phyloP scores from a whole-genome alignment of 92 coral and sea anemone species.

The Metridium senile region DNA sequence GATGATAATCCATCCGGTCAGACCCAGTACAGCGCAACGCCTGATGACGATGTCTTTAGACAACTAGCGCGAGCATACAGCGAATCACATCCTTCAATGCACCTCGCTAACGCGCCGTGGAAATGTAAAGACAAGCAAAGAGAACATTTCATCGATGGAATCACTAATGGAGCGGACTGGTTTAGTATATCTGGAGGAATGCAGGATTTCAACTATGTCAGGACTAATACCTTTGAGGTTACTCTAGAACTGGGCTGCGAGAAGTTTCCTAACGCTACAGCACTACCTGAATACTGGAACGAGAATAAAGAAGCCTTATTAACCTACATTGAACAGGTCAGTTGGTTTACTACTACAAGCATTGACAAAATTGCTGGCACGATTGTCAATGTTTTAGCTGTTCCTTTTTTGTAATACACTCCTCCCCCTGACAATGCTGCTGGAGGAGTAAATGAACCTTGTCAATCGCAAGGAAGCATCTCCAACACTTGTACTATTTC shows the following conservation, averaged over 20 bases:
- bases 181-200: conserved; percentile 94
- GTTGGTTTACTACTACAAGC: background rate
- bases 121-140: conserved; percentile 82
- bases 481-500: too few species aligned
- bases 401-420: too few species aligned
- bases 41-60: conserved; percentile 97
- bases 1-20: conserved; percentile 98
- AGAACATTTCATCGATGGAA: conserved; percentile 96
- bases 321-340: conserved; percentile 86
- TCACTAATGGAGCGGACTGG: conserved; percentile 98
- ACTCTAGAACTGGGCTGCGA: conserved; percentile 96
- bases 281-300: conserved; percentile 77
- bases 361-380: too few species aligned
- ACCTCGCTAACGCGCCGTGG: conserved; percentile 96
- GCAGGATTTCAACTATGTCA: conserved; percentile 96
- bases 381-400: too few species aligned
- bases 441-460: too few species aligned
- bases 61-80: conserved; percentile 89
- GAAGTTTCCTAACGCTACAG: conserved; percentile 92
- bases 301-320: conserved; percentile 93
- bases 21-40: conserved; percentile 95
- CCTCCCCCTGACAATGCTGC: too few species aligned
- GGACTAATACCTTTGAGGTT: conserved; percentile 88
- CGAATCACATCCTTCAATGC: conserved; percentile 94
- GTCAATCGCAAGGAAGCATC: too few species aligned